phyloP scores from a whole-genome alignment of 2,797 vertebrate species.

The Pseudopleuronectes americanus region DNA sequence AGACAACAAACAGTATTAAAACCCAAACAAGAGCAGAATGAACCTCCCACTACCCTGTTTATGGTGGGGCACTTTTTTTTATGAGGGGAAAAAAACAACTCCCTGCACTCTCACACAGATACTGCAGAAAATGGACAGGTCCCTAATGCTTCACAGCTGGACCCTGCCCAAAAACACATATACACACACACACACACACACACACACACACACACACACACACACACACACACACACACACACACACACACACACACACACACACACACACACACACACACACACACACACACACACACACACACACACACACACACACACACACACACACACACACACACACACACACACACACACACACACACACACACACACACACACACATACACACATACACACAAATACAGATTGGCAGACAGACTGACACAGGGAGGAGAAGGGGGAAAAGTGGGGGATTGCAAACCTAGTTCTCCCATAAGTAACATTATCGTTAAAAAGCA shows the following conservation, averaged over 20 bases:
- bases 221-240: neutral
- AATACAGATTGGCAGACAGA: slow-evolving; percentile 1
- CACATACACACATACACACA: no score
- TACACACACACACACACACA: neutral
- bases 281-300: no score
- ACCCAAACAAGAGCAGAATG: slow-evolving; percentile 74
- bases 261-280: neutral
- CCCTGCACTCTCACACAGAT: slow-evolving; percentile 79
- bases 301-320: neutral
- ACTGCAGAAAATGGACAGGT: slow-evolving; percentile 76
- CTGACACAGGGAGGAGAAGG: neutral
- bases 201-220: neutral
- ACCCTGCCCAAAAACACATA: slow-evolving; percentile 54
- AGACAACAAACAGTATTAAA: slow-evolving; percentile 43
- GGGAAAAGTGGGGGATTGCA: slow-evolving; percentile 6
- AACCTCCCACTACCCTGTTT: slow-evolving; percentile 65
- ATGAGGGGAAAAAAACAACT: slow-evolving; percentile 85
- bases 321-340: neutral
- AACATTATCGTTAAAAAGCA: slow-evolving; percentile 28
- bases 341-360: neutral
- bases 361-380: no score
- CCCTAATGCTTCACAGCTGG: slow-evolving; percentile 86
- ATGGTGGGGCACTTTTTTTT: slow-evolving; percentile 69
- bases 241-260: no score
- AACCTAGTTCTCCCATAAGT: slow-evolving; percentile 13